These are phyloP conservation scores for Leptothorax acervorum DNA, from an alignment of 2,888 invertebrate genomes.

Conservation along the genomic window DNA sequence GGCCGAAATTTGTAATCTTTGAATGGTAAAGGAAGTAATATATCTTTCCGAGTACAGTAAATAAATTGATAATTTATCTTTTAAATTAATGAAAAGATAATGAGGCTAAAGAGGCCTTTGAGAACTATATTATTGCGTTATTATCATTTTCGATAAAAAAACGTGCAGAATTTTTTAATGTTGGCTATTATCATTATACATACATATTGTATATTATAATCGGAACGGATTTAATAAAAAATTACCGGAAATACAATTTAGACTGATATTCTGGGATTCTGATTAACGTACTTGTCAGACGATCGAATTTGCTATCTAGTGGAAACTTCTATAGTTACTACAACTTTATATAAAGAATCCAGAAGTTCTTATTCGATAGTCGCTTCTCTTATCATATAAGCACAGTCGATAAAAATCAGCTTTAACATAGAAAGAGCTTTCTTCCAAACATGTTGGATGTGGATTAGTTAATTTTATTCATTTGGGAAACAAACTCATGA, in stretches of 20 bases:
- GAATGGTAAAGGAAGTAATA: background rate
- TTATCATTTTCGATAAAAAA: background rate
- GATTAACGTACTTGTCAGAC: conserved; percentile 5
- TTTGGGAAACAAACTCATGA: background rate
- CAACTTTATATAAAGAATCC: conserved; percentile 1
- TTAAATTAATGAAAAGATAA: background rate
- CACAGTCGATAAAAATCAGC: background rate
- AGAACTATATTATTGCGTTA: background rate
- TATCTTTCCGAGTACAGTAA: background rate
- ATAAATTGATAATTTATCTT: background rate
- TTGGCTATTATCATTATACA: background rate
- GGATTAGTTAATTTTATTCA: background rate
- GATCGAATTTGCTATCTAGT: background rate
- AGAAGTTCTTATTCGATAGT: conserved; percentile 9
- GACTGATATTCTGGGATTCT: background rate
- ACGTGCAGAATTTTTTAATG: background rate
- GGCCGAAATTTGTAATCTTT: background rate
- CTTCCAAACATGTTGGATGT: background rate
- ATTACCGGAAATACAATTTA: conserved; percentile 12
- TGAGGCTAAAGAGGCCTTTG: background rate
- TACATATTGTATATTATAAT: background rate
- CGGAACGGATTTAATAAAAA: background rate
- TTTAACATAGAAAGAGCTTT: background rate
- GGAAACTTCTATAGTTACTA: conserved; percentile 13
- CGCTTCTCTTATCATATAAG: conserved; percentile 3